Conservation (phyloP, 2,797 vertebrate species). For the Pseudochirops cupreus region DNA sequence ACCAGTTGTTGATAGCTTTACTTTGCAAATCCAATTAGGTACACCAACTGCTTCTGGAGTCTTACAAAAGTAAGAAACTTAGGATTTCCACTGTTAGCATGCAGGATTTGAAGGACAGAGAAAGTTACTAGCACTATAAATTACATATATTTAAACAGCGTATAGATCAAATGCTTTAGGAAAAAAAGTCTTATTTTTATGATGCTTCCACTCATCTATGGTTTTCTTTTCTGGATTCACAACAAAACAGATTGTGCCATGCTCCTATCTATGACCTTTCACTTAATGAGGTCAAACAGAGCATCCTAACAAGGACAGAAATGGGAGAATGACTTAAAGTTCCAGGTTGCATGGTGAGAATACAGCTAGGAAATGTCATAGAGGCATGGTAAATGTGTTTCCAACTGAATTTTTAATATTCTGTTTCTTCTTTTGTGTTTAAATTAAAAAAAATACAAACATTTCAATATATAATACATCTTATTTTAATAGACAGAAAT, state of each 20-base stretch:
- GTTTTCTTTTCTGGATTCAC: constrained; percentile 1
- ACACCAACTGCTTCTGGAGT: background rate
- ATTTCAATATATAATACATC: background rate
- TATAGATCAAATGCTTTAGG: background rate
- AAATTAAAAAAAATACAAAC: constrained; percentile 18
- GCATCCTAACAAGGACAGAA: background rate
- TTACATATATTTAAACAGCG: background rate
- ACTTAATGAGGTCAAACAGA: constrained; percentile 4
- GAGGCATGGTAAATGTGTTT: background rate
- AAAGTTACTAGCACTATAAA: background rate
- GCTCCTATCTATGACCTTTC: background rate
- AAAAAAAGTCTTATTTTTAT: constrained; percentile 6
- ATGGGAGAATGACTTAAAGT: background rate
- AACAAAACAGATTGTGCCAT: background rate
- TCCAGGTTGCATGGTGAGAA: background rate
- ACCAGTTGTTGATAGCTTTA: constrained; percentile 9
- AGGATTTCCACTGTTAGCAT: constrained; percentile 25
- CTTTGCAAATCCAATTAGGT: constrained; percentile 26
- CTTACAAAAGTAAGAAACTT: background rate
- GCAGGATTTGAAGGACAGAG: background rate
- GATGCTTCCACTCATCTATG: background rate
- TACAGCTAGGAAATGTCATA: constrained; percentile 26
- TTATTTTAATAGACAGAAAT: constrained; percentile 53
- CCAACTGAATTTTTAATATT: constrained; percentile 38
- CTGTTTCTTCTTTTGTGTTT: constrained; percentile 46